These are phyloP conservation scores for Rachycentron canadum DNA, from an alignment of 2,797 vertebrate species.

Conservation along the genomic window DNA sequence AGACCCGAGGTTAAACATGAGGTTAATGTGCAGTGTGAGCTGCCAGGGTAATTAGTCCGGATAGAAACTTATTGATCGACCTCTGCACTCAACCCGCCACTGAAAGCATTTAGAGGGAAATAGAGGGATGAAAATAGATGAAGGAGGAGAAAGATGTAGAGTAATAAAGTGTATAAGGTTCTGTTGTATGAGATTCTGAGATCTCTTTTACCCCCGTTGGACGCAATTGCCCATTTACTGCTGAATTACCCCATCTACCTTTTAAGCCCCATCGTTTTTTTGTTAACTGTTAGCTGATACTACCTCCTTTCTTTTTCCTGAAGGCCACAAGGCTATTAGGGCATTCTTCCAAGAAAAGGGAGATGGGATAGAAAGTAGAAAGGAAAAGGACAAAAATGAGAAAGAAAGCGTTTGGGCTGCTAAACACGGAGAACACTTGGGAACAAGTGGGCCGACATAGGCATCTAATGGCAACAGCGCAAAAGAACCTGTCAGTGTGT, in stretches of 20 bases:
- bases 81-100: conserved; percentile 59
- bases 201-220: conserved; percentile 13
- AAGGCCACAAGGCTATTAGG: conserved; percentile 3
- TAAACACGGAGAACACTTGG: conserved; percentile 27
- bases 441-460: conserved; percentile 41
- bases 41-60: conserved; percentile 73
- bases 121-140: conserved; percentile 23
- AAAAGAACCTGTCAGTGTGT: conserved; percentile 37
- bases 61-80: conserved; percentile 75
- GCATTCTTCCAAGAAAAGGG: conserved; percentile 29
- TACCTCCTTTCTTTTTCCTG: conserved; percentile 37
- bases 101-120: conserved; percentile 60
- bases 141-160: conserved; percentile 11
- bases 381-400: conserved; percentile 26
- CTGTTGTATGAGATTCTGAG: conserved; percentile 36
- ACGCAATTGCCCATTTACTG: conserved; percentile 55
- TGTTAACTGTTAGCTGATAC: conserved; percentile 33
- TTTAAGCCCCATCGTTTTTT: conserved; percentile 37
- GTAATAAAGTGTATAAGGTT: conserved; percentile 36
- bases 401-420: conserved; percentile 43
- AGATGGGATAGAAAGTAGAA: conserved; percentile 16
- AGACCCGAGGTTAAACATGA: conserved; percentile 49
- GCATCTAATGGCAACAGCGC: conserved; percentile 31
- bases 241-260: conserved; percentile 39
- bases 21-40: conserved; percentile 60